These are phyloP conservation scores for Drosophila algonquin DNA, from an alignment of 2,888 invertebrate species.

Conservation along the genomic window DNA sequence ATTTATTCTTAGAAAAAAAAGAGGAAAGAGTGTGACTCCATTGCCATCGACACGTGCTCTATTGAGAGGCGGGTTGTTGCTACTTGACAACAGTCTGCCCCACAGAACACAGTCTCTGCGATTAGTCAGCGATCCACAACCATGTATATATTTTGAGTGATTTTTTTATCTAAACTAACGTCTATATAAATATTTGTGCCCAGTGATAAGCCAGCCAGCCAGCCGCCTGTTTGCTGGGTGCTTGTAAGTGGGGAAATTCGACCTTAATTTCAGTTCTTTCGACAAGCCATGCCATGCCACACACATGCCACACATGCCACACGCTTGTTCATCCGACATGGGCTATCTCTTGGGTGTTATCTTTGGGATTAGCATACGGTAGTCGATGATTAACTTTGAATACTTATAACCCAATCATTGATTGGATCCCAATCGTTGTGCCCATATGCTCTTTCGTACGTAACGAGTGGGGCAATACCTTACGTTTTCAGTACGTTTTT, in stretches of 20 bases:
- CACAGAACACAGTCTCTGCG: not conserved
- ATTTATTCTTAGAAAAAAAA: conserved; percentile 28
- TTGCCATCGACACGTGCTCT: conserved; percentile 26
- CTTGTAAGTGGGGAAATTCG: not conserved
- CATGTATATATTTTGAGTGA: conserved; percentile 9
- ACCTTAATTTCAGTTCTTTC: conserved; percentile 18
- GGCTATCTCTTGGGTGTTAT: conserved; percentile 36
- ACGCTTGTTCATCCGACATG: not conserved
- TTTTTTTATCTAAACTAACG: conserved; percentile 54
- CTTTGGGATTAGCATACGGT: conserved; percentile 21
- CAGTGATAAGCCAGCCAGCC: conserved; percentile 55
- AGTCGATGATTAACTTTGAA: not conserved
- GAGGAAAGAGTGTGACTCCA: not conserved
- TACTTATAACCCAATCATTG: not conserved
- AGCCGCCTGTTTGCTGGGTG: not conserved
- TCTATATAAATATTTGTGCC: conserved; percentile 42
- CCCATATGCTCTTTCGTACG: not conserved
- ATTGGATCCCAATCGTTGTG: not conserved
- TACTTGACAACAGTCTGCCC: conserved; percentile 34
- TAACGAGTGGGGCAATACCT: not conserved
- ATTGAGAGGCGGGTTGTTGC: conserved; percentile 22
- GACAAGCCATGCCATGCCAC: not conserved
- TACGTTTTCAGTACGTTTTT: not conserved
- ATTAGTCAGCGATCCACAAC: conserved; percentile 25
- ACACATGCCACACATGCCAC: conserved; percentile 2